Conservation (phyloP, 1,140 invertebrate genomes). For the Plutomurus gul region DNA sequence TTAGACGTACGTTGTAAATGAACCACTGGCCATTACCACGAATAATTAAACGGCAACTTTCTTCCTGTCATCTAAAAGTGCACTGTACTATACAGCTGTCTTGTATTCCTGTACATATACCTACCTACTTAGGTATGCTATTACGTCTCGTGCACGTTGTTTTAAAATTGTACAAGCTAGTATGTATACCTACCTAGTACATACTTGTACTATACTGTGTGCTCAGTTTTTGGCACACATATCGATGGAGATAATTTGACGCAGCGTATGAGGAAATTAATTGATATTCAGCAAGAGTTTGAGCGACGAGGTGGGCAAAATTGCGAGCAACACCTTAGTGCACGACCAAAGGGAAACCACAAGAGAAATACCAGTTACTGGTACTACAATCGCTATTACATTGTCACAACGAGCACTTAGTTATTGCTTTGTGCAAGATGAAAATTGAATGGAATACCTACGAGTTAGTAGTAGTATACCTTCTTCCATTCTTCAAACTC, state of each 20-base stretch:
- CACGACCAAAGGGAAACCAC: neutral
- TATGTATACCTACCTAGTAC: neutral
- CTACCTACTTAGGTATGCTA: neutral
- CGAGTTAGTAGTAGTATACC: too few species aligned
- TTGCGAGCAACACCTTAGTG: constrained; percentile 3
- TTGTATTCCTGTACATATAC: too few species aligned
- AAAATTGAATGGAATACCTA: neutral
- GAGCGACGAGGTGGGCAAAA: constrained; percentile 10
- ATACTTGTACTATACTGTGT: neutral
- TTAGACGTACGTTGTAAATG: neutral
- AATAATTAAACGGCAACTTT: neutral
- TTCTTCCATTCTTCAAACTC: too few species aligned
- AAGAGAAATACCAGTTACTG: neutral
- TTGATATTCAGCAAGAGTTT: constrained; percentile 3
- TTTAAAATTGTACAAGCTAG: neutral
- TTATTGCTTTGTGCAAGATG: neutral
- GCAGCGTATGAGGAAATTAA: constrained; percentile 8
- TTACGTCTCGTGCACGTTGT: neutral
- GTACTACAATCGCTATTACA: neutral
- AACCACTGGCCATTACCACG: neutral
- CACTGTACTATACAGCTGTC: too few species aligned
- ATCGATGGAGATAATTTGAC: neutral
- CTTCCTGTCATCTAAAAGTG: neutral
- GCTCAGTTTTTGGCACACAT: neutral
- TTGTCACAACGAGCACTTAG: too few species aligned